Evolutionary conservation across 2,888 invertebrate genomes (phyloP), one percentile per base, ranked within the genome.

Genomic region (Macrosoma leucophasiata): DNA sequence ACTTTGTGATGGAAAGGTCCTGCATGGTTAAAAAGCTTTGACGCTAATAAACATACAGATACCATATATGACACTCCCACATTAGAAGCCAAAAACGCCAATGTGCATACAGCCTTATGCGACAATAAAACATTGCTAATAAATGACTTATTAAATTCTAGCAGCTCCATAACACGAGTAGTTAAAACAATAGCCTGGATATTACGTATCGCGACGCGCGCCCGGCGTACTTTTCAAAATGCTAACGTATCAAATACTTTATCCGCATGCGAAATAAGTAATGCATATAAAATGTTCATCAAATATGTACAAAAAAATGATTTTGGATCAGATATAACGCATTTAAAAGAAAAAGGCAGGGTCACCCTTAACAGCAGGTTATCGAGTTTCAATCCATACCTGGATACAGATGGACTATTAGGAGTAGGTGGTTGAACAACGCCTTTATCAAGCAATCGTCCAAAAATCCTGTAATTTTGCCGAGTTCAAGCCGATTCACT

Each of bases 381-480:
- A 21, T 11, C 15, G 26, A 18, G 29, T 20, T 18, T 41, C 3
- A 29, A 23, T 11, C 39, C 35, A 1, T 22, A 13, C 12, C 3
- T 35, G n/a, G 35, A 35, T 13, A 7, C 32, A 9, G 3, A 33
- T 3, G 24, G 25, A 7, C 21, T 39, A n/a, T 5, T 39, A 2
- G 20, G 33, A 25, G 39, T 39, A 3, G 33, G 33, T 13, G 39
- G 36, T 1, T 11, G 39, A 23, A 26, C 10, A 32, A 39, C 8
- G 14, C 39, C 7, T 8, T 10, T 5, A 10, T 38, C 8, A 15
- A 24, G 11, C 4, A 4, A 4, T 24, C 30, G 10, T 18, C 32
- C 17, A 35, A 29, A 24, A 32, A 36, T 13, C 30, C 33, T 4
- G 28, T 28, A 3, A 32, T 36, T 1, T 9, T 32, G 12, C 14